Conservation (phyloP, 2,113 vertebrate species). For the Chloropsis hardwickii region DNA sequence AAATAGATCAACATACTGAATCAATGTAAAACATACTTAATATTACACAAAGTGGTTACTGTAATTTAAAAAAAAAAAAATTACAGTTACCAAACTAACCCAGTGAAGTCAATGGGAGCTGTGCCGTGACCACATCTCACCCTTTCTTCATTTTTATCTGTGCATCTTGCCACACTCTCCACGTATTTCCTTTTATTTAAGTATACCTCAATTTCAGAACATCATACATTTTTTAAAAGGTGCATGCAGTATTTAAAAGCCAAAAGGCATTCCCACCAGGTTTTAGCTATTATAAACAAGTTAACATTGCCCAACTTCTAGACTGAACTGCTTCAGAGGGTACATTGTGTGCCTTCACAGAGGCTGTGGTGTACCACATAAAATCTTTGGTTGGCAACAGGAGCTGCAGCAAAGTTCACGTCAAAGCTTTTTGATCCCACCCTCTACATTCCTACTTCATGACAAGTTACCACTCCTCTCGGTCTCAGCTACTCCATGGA, state of each 20-base stretch:
- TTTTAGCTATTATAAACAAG: constrained; percentile 1
- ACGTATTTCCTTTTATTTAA: not conserved
- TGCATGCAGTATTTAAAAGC: not conserved
- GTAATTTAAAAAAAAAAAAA: not conserved
- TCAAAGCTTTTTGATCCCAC: constrained; percentile 11
- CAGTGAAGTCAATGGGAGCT: not conserved
- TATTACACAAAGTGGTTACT: not conserved
- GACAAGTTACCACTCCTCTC: constrained; percentile 16
- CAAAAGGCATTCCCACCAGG: constrained; percentile 2
- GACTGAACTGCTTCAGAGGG: constrained; percentile 1
- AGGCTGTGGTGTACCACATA: constrained; percentile 43
- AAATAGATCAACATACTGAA: constrained; percentile 8
- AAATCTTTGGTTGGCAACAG: constrained; percentile 17
- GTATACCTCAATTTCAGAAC: not conserved
- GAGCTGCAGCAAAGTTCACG: constrained; percentile 14
- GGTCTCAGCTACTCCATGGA: not conserved
- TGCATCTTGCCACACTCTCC: rapidly evolving
- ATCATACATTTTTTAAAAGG: not conserved
- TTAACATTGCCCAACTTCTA: not conserved
- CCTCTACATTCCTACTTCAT: constrained; percentile 7
- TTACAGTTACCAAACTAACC: not conserved
- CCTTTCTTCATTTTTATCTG: not conserved
- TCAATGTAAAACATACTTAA: not conserved
- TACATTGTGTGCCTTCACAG: constrained; percentile 35
- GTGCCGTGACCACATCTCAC: not conserved